Evolutionary conservation across 1,140 invertebrate genomes (phyloP), one percentile per base, ranked within the genome.

Genomic region (Drosophila virilis): DNA sequence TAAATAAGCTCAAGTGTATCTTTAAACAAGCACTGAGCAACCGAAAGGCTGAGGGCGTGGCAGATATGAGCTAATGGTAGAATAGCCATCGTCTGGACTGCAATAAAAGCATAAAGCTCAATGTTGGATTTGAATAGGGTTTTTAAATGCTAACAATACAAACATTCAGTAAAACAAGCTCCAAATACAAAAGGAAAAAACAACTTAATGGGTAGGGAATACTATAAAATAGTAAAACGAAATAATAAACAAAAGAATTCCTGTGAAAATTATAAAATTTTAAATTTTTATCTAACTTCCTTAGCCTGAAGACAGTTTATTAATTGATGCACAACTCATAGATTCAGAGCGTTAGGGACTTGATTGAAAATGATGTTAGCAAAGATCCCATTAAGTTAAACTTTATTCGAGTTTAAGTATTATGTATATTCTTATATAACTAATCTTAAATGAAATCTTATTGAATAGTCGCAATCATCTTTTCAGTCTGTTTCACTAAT

Each of bases 401-500:
- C 0, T 28, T 28, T 28, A 28, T 28, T 28, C 5, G 4, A 28
- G 22, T 28, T 28, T 28, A 5, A 28, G 22, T 28, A 5, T 28
- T 28, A 28, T 28, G 22, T 28, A 5, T 17, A 6, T 15, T 12
- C n/a, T 0, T 10, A 33, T 37, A 9, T 1, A 35, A 32, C 13
- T 61, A 37, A 62, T 51, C 48, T 50, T 51, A 32, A 61, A 62
- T 62, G 17, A 42, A 51, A 51, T 62, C 60, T 32, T 51, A 62
- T 62, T 62, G 38, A n/a, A 40, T 57, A 62, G 37, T 6, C 17
- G 35, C 37, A 55, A 40, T 55, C 37, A 28, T 15, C 40, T 55
- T 55, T 48, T 45, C 61, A 66, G 69, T 72, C 61, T 58, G 69
- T 72, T 66, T 43, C 54, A 66, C 69, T 72, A 72, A 72, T 72